Evolutionary conservation across 2,888 invertebrate species (phyloP).

Genomic region (Cactoblastis cactorum): DNA sequence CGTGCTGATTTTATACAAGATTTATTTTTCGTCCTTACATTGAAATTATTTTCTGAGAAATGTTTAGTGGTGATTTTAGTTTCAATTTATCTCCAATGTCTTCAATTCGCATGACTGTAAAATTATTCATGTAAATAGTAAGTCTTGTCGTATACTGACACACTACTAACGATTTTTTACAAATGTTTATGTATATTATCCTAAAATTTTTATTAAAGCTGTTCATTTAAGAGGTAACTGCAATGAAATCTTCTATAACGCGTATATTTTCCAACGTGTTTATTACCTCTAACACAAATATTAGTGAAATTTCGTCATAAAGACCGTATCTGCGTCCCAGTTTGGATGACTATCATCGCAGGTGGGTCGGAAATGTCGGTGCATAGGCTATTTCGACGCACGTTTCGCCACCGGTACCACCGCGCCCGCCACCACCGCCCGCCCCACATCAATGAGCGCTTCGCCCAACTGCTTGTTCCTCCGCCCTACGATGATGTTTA

Average conservation of each 20-base stretch:
- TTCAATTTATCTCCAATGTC: too few species aligned
- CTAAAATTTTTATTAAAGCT: not conserved
- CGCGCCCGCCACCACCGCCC: conserved; percentile 48
- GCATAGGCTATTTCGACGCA: conserved; percentile 55
- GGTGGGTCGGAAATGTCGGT: conserved; percentile 18
- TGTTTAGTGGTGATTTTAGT: too few species aligned
- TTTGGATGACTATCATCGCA: not conserved
- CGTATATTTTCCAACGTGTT: too few species aligned
- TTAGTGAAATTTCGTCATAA: not conserved
- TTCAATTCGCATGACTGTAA: too few species aligned
- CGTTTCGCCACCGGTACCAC: conserved; percentile 41
- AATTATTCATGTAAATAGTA: too few species aligned
- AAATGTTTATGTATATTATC: too few species aligned
- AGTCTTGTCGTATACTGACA: too few species aligned
- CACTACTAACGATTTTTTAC: too few species aligned
- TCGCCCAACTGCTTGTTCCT: conserved; percentile 50
- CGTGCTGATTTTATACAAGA: not conserved
- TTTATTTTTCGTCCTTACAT: not conserved
- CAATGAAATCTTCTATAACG: too few species aligned
- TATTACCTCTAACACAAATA: not conserved
- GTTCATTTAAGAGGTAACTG: not conserved
- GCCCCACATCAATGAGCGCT: conserved; percentile 67
- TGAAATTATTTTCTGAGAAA: not conserved
- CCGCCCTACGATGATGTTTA: conserved; percentile 43
- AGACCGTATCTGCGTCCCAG: not conserved